Base-by-base conservation (phyloP, 2,113 vertebrate species). In the Ageneiosus marmoratus region DNA sequence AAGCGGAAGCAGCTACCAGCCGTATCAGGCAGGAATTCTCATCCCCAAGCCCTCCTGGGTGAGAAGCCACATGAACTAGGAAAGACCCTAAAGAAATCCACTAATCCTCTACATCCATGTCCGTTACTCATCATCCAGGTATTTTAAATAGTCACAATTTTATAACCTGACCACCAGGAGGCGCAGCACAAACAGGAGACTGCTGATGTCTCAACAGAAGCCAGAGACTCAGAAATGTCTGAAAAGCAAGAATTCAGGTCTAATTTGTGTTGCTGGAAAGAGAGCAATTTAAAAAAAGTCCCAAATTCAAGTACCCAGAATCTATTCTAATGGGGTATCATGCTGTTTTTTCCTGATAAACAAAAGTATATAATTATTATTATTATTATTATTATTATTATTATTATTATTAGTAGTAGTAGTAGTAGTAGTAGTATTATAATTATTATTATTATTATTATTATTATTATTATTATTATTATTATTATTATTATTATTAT, bases 21-120 rank as follows among this genome's bases (percentile, higher is more conserved):
- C 90, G 65, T 87, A 85, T 81, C 84, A 84, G 80, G 86, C 86
- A 89, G 90, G 89, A 90, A 89, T 87, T 88, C 88, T 88, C 85
- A 87, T 89, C 84, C 88, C 37, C 73, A 24, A 48, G 85, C 69
- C 87, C 75, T 74, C 78, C 77, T 34, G 70, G 24, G 48, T 48
- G 44, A 70, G 72, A 62, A 79, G 77, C 73, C 70, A 12, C 63
- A 83, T 56, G 79, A 88, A 83, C 72, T 65, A 46, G 55, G 16
- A 41, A 69, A 79, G 41, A 62, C 58, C 73, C 80, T 63, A 84
- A 84, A 82, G 75, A 84, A 72, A 77, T 46, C 46, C 55, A 55
- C 77, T 85, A 85, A 70, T 82, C 78, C 75, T 77, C 56, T 80
- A 48, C 53, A 53, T 60, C 83, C 37, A 73, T 67, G 48, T 44